phyloP scores from a whole-genome alignment of 1,140 invertebrate species.

The Pogonomyrmex barbatus region DNA sequence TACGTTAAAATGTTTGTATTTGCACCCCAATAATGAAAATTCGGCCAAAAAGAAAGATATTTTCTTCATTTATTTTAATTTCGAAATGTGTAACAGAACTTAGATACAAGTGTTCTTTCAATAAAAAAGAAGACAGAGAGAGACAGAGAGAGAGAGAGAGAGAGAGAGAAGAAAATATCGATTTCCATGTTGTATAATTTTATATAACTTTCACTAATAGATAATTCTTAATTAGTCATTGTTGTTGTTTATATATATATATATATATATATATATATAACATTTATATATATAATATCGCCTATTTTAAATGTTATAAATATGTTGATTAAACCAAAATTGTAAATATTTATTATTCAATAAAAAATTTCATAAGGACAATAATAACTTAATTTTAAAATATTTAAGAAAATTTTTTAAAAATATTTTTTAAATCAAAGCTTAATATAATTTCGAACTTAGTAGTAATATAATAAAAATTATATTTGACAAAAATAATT shows the following conservation, averaged over 20 bases:
- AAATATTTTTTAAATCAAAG: neutral
- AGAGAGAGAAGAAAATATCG: neutral
- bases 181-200: conserved; percentile 1
- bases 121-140: neutral
- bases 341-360: neutral
- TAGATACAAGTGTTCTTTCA: neutral
- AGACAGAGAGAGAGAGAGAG: neutral
- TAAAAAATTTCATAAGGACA: neutral
- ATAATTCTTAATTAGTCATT: neutral
- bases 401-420: no score
- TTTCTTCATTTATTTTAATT: conserved; percentile 5
- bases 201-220: neutral
- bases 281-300: no score
- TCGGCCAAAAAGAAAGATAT: neutral
- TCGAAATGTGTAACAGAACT: neutral
- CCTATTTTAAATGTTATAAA: neutral
- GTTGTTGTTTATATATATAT: no score
- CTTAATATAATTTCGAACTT: neutral
- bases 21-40: neutral
- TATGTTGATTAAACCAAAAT: neutral
- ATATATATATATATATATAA: no score
- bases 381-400: no score
- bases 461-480: neutral
- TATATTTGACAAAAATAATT: neutral
- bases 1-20: conserved; percentile 22